Evolutionary conservation across 2,113 vertebrate genomes (phyloP).

Genomic region (Gracilinanus agilis): DNA sequence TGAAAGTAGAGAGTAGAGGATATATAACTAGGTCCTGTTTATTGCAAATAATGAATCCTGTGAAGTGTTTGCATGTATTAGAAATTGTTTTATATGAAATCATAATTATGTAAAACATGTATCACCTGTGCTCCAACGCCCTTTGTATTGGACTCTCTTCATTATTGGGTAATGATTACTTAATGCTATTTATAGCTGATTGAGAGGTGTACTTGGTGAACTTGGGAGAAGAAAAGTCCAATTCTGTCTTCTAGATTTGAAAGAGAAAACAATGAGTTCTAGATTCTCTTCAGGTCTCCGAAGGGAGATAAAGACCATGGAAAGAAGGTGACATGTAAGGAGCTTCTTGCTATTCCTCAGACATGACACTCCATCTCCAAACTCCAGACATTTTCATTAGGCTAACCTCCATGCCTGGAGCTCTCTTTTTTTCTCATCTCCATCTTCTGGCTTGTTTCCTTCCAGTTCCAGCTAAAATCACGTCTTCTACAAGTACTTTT

Average conservation of each 20-base stretch:
- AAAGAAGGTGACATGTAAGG: neutral
- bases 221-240: neutral
- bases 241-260: neutral
- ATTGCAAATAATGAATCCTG: neutral
- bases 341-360: neutral
- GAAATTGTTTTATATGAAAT: neutral
- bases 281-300: neutral
- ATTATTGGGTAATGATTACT: neutral
- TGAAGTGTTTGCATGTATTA: neutral
- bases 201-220: neutral
- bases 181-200: neutral
- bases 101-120: neutral
- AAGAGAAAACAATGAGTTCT: neutral
- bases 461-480: no score
- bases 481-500: no score
- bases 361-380: no score
- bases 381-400: no score
- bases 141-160: neutral
- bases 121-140: neutral
- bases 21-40: neutral
- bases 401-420: no score
- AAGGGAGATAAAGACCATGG: neutral
- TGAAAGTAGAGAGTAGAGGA: neutral
- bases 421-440: no score
- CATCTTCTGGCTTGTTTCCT: no score